Base-by-base conservation (phyloP, 2,797 vertebrate species). In the Enteromius argenteus region DNA sequence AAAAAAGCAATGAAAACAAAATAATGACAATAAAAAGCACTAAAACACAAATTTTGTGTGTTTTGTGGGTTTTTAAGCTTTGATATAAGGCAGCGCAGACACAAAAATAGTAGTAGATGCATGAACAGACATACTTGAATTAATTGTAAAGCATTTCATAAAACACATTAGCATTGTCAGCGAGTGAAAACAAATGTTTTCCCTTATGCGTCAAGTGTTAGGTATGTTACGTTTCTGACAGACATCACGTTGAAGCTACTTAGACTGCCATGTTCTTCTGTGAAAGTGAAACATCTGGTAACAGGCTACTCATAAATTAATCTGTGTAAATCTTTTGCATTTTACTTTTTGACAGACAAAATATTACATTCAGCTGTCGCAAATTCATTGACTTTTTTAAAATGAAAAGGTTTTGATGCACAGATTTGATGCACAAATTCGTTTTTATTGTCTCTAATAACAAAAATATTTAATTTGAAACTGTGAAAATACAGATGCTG, bases 1-100 rank as follows among this genome's bases (percentile, higher is more conserved):
- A 92, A 91, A 92, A 91, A 93, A 92, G 90, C 92, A 91, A 92
- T 91, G 35, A 92, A 79, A 91, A 88, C 89, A 88, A 90, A 79
- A 90, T 91, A 27, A 93, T 90, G 51, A 32, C 23, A 81, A 87
- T 87, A 85, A 88, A 87, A 85, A 71, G 32, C 21, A 74, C 74
- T 19, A 37, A 86, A 86, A 51, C 21, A 42, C 74, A 30, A 21
- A 35, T 60, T 87, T 91, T 93, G 91, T 90, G 87, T 89, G 86
- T 7, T 88, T 91, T 93, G 92, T 91, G 87, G 86, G 83, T 8
- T 88, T 93, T 93, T 91, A 91, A 53, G 49, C 30, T 56, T 15
- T 32, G 35, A 91, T 86, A 81, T 64, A 80, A 35, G 13, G 80
- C 87, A 81, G 1, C 42, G 86, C 49, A 39, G 64, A 56, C 11